Evolutionary conservation across 2,113 vertebrate species (phyloP).

Genomic region (Pelodiscus sinensis): DNA sequence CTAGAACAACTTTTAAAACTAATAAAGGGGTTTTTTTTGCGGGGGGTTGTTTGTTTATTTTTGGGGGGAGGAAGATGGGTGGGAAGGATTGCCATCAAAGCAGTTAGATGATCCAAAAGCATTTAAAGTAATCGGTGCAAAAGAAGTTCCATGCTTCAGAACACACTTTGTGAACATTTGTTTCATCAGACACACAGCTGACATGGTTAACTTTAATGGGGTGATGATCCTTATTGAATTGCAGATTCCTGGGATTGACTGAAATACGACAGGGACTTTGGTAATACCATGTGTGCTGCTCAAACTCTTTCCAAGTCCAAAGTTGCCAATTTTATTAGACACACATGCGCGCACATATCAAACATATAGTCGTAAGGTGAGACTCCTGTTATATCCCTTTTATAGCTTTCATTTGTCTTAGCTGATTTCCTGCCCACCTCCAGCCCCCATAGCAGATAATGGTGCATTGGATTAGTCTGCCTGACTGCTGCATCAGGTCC

Average conservation of each 20-base stretch:
- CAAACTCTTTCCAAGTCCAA: conserved; percentile 5
- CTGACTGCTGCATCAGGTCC: conserved; percentile 79
- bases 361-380: neutral
- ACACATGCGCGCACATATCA: neutral
- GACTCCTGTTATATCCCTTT: conserved; percentile 1
- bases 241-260: neutral
- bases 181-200: conserved; percentile 29
- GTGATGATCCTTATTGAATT: conserved; percentile 50
- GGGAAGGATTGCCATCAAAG: neutral
- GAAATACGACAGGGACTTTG: conserved; percentile 22
- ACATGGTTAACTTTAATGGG: conserved; percentile 29
- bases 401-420: conserved; percentile 33
- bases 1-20: neutral
- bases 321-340: neutral
- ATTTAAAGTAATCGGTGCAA: neutral
- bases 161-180: conserved; percentile 35
- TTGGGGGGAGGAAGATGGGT: neutral
- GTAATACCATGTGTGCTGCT: neutral
- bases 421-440: conserved; percentile 53
- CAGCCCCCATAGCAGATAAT: conserved; percentile 71
- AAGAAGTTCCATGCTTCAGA: conserved; percentile 31
- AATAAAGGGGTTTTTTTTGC: neutral
- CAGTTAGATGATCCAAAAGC: neutral
- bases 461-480: conserved; percentile 80
- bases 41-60: neutral